A percentile compares a stretch with the other conserved stretches of the same genome.
Evolutionary conservation across 2,888 invertebrate species (phyloP).

Genomic region (Opisthograptis luteolata): DNA sequence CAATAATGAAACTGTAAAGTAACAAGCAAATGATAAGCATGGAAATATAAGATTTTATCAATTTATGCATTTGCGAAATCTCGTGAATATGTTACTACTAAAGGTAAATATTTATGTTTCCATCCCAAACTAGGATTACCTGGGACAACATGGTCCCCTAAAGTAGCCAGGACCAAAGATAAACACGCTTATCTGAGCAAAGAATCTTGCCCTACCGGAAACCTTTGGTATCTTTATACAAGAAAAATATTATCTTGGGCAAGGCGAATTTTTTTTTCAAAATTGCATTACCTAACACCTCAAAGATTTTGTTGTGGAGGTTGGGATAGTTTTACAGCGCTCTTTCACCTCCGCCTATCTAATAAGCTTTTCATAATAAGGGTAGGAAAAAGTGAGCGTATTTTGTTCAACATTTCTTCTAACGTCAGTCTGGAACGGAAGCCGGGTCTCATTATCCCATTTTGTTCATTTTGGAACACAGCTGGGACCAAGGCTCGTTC

Average conservation of each 20-base stretch:
- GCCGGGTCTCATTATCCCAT: conserved; percentile 54
- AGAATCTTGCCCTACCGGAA: conserved; percentile 30
- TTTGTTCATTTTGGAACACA: conserved; percentile 56
- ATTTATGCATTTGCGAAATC: conserved; percentile 8
- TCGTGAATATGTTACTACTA: conserved; percentile 1
- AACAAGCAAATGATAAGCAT: no score
- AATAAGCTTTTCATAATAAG: conserved; percentile 39
- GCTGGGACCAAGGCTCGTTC: conserved; percentile 44
- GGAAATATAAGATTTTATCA: not conserved
- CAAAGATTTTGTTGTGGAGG: not conserved
- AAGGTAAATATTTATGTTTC: conserved; percentile 19
- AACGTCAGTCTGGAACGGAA: conserved; percentile 27
- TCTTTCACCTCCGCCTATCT: conserved; percentile 28
- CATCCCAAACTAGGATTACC: conserved; percentile 45
- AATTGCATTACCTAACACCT: not conserved
- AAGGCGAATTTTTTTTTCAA: conserved; percentile 1
- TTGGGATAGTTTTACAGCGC: no score
- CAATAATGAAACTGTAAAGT: no score
- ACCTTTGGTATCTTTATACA: conserved; percentile 21
- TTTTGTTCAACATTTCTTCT: conserved; percentile 37
- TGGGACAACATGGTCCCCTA: conserved; percentile 34
- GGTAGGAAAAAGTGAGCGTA: conserved; percentile 32
- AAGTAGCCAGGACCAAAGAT: conserved; percentile 39
- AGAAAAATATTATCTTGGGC: conserved; percentile 8
- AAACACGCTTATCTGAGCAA: conserved; percentile 45